These are phyloP conservation scores for Hiodon tergisus DNA, from an alignment of 2,113 vertebrate species.

Conservation along the genomic window DNA sequence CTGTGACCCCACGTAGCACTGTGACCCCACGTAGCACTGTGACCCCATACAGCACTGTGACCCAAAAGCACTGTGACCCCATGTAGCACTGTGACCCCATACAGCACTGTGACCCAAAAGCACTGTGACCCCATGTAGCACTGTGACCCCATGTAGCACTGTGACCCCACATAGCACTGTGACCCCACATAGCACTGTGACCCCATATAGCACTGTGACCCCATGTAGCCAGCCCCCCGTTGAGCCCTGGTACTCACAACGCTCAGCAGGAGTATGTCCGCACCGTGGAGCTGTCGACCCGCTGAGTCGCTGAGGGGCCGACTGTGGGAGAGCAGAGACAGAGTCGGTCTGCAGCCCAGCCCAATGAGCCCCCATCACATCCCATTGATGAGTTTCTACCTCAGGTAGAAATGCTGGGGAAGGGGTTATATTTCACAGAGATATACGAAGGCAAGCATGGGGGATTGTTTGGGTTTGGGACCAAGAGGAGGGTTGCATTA, in stretches of 20 bases:
- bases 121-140: no score
- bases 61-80: no score
- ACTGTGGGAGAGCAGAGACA: constrained; percentile 61
- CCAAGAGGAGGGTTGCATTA: neutral
- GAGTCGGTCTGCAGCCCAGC: constrained; percentile 15
- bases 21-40: no score
- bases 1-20: no score
- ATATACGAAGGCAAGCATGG: no score
- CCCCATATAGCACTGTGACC: neutral
- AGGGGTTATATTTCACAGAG: neutral
- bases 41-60: no score
- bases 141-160: no score
- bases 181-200: neutral
- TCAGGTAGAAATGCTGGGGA: constrained; percentile 15
- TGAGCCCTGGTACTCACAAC: constrained; percentile 62
- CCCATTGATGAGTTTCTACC: no score
- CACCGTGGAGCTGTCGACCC: constrained; percentile 97
- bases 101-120: no score
- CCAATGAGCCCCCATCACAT: neutral
- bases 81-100: no score
- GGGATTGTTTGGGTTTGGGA: neutral
- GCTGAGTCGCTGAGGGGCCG: constrained; percentile 85
- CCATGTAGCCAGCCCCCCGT: neutral
- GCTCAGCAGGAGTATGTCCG: constrained; percentile 92
- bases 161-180: neutral